Evolutionary conservation across 1,140 invertebrate species (phyloP), one percentile per base, ranked within the genome.

Genomic region (Doryteuthis pealeii): DNA sequence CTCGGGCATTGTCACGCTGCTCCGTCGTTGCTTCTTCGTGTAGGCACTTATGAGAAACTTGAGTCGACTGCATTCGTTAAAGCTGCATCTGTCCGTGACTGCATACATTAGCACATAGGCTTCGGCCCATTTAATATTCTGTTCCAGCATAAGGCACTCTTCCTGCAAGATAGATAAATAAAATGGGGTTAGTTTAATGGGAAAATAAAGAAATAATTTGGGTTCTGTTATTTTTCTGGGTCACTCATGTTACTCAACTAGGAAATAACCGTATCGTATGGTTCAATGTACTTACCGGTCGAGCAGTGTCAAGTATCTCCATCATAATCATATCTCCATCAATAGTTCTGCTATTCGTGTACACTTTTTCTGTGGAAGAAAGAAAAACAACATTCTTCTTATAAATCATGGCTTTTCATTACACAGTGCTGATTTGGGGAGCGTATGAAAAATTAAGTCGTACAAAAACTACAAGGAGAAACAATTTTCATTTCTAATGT

Each of bases 291-390:
- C 65, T 90, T 90, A 94, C 94, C 91, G 94, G 94, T 26, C 92
- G 93, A 87, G 94, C 96, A n/a, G 94, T 94, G 87, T 97, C 95
- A 75, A 95, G 89, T 79, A 97, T 94, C 89, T 96, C 95, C 83
- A 95, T 96, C n/a, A 96, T 90, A 72, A 96, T 92, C 15, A 94
- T 93, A 82, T 96, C 95, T 8, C 93, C 93, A 82, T 96, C 94
- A 18, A 96, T 91, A 79, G 95, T 87, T n/a, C 94, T 92, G 87
- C 96, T 94, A 84, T 95, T 94, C 81, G 95, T 95, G 86, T 96
- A 96, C 83, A 92, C 89, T 82, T 93, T 93, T 86, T 94, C 93
- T 95, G 89, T 75, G 91, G 81, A 30, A 71, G 69, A 77, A 74
- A 45, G 12, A 18, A 31, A 31, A n/a, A n/a, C 28, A 26, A 69